Base-by-base conservation (phyloP, 2,113 vertebrate genomes). In the Canis aureus region DNA sequence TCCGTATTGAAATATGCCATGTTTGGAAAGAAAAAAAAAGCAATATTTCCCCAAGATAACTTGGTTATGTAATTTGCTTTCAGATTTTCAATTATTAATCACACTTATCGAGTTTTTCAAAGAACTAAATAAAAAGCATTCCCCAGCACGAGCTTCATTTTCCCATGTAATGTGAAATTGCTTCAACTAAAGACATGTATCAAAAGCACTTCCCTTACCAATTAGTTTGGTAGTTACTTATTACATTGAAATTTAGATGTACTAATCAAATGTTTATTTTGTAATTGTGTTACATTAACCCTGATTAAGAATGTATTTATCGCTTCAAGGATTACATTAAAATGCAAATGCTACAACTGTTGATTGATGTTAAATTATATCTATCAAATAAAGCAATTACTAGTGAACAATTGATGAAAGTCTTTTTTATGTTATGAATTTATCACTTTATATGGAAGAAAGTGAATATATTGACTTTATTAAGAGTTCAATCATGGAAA, bases 261-360 rank as follows among this genome's bases (percentile, higher is more conserved):
- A 96, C 89, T 99, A 98, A 98, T 98, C 97, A 98, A 98, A 98
- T 97, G 73, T 98, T 99, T 98, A 98, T 96, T 98, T 98, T 98
- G 94, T 94, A 98, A 98, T 98, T 98, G 92, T 97, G 93, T 96
- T 98, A 95, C 93, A 98, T 98, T 98, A 98, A 97, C 98, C 96
- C 55, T 98, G 98, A 98, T 98, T 98, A 98, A 96, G 11, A 32
- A 97, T 95, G 51, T 67, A 98, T 98, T 99, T 98, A 98, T 97
- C 8, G 0, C 95, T 97, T 98, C 90, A 97, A 98, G 62, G 94
- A 97, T 98, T 98, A 96, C 94, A 97, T 97, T 98, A 97, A 98
- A 97, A 98, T 98, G 98, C 96, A 98, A 98, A 98, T 97, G 73
- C 69, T 97, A 35, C 59, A 96, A 98, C 92, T 97, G 38, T 97